phyloP scores from a whole-genome alignment of 2,888 invertebrate species.

The Amblyteles armatorius region DNA sequence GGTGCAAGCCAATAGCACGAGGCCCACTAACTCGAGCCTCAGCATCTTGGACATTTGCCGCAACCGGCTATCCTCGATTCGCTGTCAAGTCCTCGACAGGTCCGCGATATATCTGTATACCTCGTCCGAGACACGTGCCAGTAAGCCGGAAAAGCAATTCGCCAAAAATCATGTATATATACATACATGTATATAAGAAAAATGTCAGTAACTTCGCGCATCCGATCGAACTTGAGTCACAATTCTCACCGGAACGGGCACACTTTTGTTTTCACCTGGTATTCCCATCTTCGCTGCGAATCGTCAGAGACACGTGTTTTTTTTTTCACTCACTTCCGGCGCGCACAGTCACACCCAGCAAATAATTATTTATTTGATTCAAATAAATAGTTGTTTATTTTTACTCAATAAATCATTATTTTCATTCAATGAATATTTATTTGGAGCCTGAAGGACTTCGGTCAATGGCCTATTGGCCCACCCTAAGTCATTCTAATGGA shows the following conservation, averaged over 20 bases:
- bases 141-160: slow-evolving; percentile 13
- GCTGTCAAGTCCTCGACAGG: slow-evolving; percentile 1
- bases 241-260: background rate
- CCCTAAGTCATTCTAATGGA: no score
- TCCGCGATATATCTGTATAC: background rate
- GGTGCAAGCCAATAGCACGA: slow-evolving; percentile 80
- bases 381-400: no score
- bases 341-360: background rate
- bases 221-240: slow-evolving; percentile 10
- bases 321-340: slow-evolving; percentile 1
- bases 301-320: background rate
- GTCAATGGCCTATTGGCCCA: no score
- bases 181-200: background rate
- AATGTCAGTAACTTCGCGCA: slow-evolving; percentile 7
- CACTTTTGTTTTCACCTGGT: background rate
- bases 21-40: slow-evolving; percentile 78
- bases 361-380: no score
- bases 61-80: slow-evolving; percentile 28
- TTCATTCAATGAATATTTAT: no score
- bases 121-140: slow-evolving; percentile 27
- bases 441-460: no score
- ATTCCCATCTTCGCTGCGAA: slow-evolving; percentile 6
- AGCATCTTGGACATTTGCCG: slow-evolving; percentile 78
- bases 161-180: background rate
- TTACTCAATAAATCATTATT: no score